Base-by-base conservation (phyloP, 2,797 vertebrate genomes). In the Mustela erminea region DNA sequence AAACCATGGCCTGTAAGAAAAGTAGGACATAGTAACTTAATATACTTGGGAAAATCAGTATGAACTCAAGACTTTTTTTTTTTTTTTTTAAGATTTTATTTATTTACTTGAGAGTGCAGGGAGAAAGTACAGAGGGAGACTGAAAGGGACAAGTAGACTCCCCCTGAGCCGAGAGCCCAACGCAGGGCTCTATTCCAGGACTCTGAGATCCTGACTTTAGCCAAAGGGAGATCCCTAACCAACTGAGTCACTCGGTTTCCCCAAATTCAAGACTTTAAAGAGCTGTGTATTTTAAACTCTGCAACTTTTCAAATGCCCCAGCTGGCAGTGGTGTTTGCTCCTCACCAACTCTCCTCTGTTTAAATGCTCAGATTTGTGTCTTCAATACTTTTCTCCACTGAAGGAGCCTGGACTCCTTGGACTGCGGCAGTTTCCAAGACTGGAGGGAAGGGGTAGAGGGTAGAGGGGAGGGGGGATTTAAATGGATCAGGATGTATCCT, bases 381-480 rank as follows among this genome's bases (percentile, higher is more conserved):
- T 93, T 35, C 92, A 49, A 78, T 64, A 58, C 15, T 88, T 96
- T 74, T 96, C 72, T 92, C 92, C 97, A 95, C 97, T 92, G 93
- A 96, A 86, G 90, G 93, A 96, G 96, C 85, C 49, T 85, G 21
- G 2, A 74, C 38, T 95, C 64, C 84, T 93, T 60, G 2, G n/a
- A 85, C 25, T 49, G 2, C 2, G 80, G 80, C 15, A 52, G 25
- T 88, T 97, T 77, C 82, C 46, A 87, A 90, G 60, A 81, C 25
- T 21, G 15, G 52, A 4, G 49, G 49, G 2, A 13, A 17, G 52
- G 54, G 1, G 5, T 46, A 46, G 46, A 11, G 46, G 46, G 46
- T 11, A 46, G 46, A 12, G 1, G 54, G 2, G 54, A 0, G 20
- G 21, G 20, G 56, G 20, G 56, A 23, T 58, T 23, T 46, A 38